A percentile compares a stretch with the other conserved stretches of the same genome.
Evolutionary conservation across 2,797 vertebrate species (phyloP).

Genomic region (Trichosurus vulpecula): DNA sequence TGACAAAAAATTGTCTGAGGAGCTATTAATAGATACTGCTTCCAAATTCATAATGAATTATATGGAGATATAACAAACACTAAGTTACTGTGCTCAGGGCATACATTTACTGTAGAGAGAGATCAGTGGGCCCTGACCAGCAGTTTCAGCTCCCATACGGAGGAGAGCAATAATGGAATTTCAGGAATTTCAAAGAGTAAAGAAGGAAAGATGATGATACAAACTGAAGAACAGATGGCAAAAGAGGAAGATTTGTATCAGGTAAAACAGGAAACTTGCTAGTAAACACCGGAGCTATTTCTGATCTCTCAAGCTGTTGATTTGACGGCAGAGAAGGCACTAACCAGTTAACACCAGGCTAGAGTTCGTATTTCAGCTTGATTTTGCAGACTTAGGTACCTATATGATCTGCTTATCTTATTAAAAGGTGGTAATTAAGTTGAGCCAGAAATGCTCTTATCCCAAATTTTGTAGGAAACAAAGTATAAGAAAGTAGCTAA

Average conservation of each 20-base stretch:
- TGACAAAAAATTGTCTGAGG: background rate
- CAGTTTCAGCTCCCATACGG: background rate
- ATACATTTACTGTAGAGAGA: background rate
- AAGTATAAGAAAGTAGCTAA: background rate
- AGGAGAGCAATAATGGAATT: background rate
- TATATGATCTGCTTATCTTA: background rate
- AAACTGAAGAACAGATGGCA: background rate
- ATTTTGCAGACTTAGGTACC: background rate
- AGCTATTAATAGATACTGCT: background rate
- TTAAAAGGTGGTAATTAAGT: background rate
- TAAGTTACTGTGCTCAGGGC: background rate
- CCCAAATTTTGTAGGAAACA: background rate
- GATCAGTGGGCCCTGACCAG: background rate
- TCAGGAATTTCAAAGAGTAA: background rate
- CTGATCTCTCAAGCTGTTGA: background rate
- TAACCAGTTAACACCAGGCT: background rate
- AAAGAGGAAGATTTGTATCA: background rate
- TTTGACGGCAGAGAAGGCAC: background rate
- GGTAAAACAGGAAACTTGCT: background rate
- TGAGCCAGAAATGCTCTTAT: background rate
- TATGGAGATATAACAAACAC: background rate
- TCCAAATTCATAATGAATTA: background rate
- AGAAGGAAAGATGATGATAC: background rate
- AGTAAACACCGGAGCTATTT: background rate
- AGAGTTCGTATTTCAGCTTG: background rate